Conservation (phyloP, 2,888 invertebrate genomes). For the Melanostoma mellinum region DNA sequence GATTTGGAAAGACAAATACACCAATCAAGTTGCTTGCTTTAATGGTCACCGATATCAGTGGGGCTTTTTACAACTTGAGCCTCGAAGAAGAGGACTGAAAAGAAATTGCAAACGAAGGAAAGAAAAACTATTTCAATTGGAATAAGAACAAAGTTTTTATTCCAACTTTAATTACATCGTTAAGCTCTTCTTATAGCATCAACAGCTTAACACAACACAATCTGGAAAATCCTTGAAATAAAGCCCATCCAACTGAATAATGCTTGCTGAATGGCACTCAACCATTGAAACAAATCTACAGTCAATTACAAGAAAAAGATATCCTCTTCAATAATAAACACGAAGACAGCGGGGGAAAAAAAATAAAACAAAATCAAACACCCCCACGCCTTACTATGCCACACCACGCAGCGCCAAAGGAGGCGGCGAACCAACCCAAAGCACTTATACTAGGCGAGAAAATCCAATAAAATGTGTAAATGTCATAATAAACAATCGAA, state of each 20-base stretch:
- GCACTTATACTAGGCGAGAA: constrained; percentile 27
- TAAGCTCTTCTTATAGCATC: constrained; percentile 2
- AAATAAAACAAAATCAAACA: constrained; percentile 22
- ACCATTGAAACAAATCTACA: constrained; percentile 28
- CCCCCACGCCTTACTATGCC: background rate
- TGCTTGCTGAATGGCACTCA: constrained; percentile 18
- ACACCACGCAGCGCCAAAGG: background rate
- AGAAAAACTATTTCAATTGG: background rate
- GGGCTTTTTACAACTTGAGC: too few species aligned
- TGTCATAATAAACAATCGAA: constrained; percentile 67
- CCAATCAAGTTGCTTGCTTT: too few species aligned
- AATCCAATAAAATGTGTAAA: constrained; percentile 64
- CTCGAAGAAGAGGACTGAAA: too few species aligned
- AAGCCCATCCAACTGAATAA: constrained; percentile 24
- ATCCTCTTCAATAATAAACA: constrained; percentile 37
- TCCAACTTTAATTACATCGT: background rate
- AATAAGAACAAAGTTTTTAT: background rate
- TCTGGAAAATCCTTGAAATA: constrained; percentile 1
- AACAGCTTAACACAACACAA: constrained; percentile 23
- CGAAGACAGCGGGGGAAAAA: constrained; percentile 19
- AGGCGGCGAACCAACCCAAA: constrained; percentile 19
- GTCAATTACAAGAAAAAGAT: constrained; percentile 36
- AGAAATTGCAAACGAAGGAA: too few species aligned
- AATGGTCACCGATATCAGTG: too few species aligned
- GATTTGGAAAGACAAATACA: too few species aligned